phyloP scores from a whole-genome alignment of 2,888 invertebrate genomes.

The Cantharis lateralis region DNA sequence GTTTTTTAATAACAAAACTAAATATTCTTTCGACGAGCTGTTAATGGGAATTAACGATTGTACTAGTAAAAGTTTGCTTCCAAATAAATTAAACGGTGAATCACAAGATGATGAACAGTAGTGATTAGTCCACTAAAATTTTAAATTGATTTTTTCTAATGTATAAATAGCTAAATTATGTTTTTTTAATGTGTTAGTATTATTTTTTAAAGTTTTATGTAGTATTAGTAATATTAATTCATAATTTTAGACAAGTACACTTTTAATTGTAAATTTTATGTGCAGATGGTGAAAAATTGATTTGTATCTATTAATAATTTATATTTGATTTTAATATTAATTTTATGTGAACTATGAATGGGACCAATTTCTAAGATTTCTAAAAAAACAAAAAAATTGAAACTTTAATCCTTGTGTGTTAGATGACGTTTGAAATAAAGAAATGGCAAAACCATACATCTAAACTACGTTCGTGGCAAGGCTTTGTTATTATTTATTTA shows the following conservation, averaged over 20 bases:
- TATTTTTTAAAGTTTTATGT: neutral
- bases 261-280: neutral
- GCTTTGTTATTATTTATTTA: too few species aligned
- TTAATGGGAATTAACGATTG: constrained; percentile 17
- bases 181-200: neutral
- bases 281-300: neutral
- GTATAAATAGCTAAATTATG: neutral
- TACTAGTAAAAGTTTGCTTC: constrained; percentile 12
- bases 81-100: neutral
- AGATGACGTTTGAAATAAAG: too few species aligned
- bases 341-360: neutral
- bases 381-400: too few species aligned
- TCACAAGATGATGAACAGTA: neutral
- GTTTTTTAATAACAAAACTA: constrained; percentile 11
- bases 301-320: neutral
- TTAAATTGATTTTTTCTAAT: neutral
- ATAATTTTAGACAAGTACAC: neutral
- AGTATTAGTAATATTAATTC: neutral
- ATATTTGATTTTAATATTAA: neutral
- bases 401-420: too few species aligned
- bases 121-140: neutral
- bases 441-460: too few species aligned
- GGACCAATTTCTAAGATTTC: neutral
- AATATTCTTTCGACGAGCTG: constrained; percentile 23
- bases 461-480: too few species aligned